A percentile compares a stretch with the other conserved stretches of the same genome.
Conservation (phyloP, 2,797 vertebrate species). For the Lagodon rhomboides region DNA sequence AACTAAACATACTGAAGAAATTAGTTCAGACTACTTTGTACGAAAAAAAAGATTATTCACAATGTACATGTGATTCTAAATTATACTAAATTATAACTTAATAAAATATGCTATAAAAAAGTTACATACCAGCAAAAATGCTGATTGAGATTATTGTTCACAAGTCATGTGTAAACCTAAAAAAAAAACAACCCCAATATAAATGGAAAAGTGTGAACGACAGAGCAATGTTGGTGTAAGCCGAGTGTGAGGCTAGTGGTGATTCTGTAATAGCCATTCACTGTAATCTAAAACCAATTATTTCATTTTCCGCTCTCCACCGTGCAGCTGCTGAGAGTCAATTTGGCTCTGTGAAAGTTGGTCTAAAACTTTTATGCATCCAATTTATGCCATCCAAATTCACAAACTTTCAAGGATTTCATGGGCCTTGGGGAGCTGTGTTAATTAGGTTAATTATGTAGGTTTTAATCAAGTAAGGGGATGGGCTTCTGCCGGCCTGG, state of each 20-base stretch:
- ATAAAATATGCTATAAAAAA: no score
- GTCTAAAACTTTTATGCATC: slow-evolving; percentile 56
- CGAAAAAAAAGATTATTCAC: no score
- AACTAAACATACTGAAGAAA: no score
- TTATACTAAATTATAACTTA: no score
- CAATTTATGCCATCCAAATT: slow-evolving; percentile 59
- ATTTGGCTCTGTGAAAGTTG: slow-evolving; percentile 38
- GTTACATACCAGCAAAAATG: no score
- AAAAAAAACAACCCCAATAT: no score
- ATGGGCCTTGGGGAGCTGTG: slow-evolving; percentile 61
- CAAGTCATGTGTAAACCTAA: no score
- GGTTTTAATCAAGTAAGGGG: slow-evolving; percentile 69
- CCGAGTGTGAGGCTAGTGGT: slow-evolving; percentile 6
- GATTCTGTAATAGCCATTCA: slow-evolving; percentile 13
- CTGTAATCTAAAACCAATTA: slow-evolving; percentile 51
- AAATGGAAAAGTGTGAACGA: no score
- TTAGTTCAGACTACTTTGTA: no score
- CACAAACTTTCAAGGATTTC: slow-evolving; percentile 71
- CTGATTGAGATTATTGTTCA: no score
- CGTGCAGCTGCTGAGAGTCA: slow-evolving; percentile 32
- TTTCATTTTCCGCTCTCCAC: slow-evolving; percentile 34
- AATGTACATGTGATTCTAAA: no score
- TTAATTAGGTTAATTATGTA: slow-evolving; percentile 75
- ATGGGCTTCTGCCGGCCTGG: slow-evolving; percentile 51
- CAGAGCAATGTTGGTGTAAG: slow-evolving; percentile 20